Evolutionary conservation across 2,113 vertebrate genomes (phyloP).

Genomic region (Otocyon megalotis): DNA sequence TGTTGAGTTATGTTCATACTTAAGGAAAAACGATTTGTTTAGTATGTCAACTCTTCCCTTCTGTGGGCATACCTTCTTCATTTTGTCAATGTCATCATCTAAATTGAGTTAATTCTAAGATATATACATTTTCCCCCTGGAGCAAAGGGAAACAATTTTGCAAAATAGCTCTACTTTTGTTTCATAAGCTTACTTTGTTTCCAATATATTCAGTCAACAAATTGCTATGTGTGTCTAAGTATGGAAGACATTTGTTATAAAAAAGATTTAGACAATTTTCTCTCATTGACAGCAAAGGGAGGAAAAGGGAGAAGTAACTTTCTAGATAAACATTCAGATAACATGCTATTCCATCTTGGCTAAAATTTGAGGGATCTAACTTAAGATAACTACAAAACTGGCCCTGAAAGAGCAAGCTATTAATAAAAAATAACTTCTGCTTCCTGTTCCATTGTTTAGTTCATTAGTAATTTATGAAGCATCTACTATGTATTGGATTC

Average conservation of each 20-base stretch:
- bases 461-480: conserved; percentile 5
- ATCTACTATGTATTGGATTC: not conserved
- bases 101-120: conserved; percentile 67
- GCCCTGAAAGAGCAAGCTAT: not conserved
- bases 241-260: not conserved
- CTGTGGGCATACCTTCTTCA: not conserved
- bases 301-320: not conserved
- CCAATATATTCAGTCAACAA: not conserved
- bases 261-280: not conserved
- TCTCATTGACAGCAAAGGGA: not conserved
- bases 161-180: not conserved
- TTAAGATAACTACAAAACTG: conserved; percentile 5
- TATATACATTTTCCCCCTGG: not conserved
- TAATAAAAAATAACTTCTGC: conserved; percentile 25
- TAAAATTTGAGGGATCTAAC: conserved; percentile 3
- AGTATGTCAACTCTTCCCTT: conserved; percentile 3
- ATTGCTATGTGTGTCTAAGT: not conserved
- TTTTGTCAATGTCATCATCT: conserved; percentile 1
- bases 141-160: not conserved
- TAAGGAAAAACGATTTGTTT: conserved; percentile 57
- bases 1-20: not conserved
- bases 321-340: not conserved
- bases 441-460: conserved; percentile 17
- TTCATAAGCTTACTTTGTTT: not conserved
- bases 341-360: not conserved